Evolutionary conservation across 64 coral and sea anemone genomes (phyloP).

Genomic region (Montipora cactus): DNA sequence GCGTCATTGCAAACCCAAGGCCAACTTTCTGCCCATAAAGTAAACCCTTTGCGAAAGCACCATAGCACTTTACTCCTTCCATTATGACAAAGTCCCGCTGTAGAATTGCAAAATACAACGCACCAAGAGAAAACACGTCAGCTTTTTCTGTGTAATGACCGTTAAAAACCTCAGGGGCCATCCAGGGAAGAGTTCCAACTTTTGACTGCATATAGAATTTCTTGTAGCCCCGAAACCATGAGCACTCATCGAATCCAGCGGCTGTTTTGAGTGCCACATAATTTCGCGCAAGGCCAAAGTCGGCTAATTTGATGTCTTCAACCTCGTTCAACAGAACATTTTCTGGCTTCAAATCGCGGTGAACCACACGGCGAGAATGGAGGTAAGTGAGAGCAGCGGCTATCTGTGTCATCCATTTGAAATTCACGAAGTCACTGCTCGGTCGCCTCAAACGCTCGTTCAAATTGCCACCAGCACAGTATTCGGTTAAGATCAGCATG

Average conservation of each 20-base stretch:
- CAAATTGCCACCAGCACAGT: slow-evolving; percentile 48
- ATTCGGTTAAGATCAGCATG: slow-evolving; percentile 46
- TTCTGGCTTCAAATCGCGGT: slow-evolving; percentile 55
- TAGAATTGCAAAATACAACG: slow-evolving; percentile 71
- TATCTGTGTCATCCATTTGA: slow-evolving; percentile 35
- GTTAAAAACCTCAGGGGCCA: slow-evolving; percentile 72
- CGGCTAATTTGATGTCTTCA: slow-evolving; percentile 28
- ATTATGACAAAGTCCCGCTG: slow-evolving; percentile 27
- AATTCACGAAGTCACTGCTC: not conserved
- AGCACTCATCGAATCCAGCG: not conserved
- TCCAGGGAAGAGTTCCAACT: slow-evolving; percentile 57
- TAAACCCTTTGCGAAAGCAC: slow-evolving; percentile 1
- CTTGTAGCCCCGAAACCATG: not conserved
- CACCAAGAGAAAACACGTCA: slow-evolving; percentile 77
- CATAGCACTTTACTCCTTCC: slow-evolving; percentile 40
- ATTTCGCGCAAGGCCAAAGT: slow-evolving; percentile 51
- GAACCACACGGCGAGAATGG: slow-evolving; percentile 20
- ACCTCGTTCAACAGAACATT: slow-evolving; percentile 24
- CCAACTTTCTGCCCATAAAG: slow-evolving; percentile 11
- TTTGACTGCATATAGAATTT: not conserved
- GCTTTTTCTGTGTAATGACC: slow-evolving; percentile 73
- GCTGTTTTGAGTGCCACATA: not conserved
- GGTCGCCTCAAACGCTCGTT: slow-evolving; percentile 5
- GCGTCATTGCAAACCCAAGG: slow-evolving; percentile 64
- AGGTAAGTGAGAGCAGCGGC: slow-evolving; percentile 21